Conservation (phyloP, 2,888 invertebrate species). For the Melanchra persicariae region DNA sequence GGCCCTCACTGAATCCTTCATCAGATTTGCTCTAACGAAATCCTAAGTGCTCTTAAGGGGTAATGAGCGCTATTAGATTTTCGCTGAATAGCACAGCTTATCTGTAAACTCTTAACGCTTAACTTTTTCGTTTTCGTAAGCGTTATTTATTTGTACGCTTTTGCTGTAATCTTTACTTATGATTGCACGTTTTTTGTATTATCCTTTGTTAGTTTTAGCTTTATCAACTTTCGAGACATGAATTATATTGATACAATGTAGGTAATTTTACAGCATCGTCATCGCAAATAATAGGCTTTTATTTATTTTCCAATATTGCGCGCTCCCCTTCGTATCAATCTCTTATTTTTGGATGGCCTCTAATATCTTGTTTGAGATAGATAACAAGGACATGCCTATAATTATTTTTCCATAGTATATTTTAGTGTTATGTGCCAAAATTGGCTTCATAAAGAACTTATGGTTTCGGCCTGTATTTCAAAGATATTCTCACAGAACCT, state of each 20-base stretch:
- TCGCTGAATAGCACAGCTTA: constrained; percentile 21
- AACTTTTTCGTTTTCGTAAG: constrained; percentile 21
- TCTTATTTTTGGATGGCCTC: constrained; percentile 49
- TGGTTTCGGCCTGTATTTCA: neutral
- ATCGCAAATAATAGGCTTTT: constrained; percentile 56
- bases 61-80: constrained; percentile 40
- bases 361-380: constrained; percentile 47
- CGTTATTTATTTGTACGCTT: constrained; percentile 22
- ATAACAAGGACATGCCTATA: constrained; percentile 33
- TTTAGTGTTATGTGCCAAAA: neutral
- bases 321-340: constrained; percentile 41
- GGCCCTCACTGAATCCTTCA: constrained; percentile 55
- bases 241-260: constrained; percentile 34
- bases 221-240: constrained; percentile 15
- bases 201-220: constrained; percentile 23
- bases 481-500: neutral
- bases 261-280: constrained; percentile 48
- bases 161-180: constrained; percentile 14
- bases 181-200: constrained; percentile 11
- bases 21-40: constrained; percentile 51
- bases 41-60: constrained; percentile 52
- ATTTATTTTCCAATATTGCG: constrained; percentile 45
- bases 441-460: neutral
- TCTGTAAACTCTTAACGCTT: constrained; percentile 25
- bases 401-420: constrained; percentile 10